Base-by-base conservation (phyloP, 2,888 invertebrate genomes). In the Epinotia brunnichana region DNA sequence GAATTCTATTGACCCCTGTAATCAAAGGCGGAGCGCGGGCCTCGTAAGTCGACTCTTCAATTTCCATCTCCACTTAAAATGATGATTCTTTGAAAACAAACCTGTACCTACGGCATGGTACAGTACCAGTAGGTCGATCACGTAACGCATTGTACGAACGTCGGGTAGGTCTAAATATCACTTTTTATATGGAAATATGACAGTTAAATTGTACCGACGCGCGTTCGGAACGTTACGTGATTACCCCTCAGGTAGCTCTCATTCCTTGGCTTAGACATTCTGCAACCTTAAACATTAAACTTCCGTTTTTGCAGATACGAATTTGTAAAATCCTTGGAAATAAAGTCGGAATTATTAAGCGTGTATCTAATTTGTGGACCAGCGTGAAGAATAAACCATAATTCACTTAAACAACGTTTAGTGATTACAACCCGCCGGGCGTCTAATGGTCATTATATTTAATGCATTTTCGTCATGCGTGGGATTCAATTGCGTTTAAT, bases 391-490 rank as follows among this genome's bases (percentile, higher is more conserved):
- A 69, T 29, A 48, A 57, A 51, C 19, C 29, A 51, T 60, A 70
- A 63, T 59, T 64, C 62, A 63, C 56, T 41, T 24, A 44, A 44
- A 41, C 39, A 24, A 29, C 13, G 17, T 48, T 64, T 61, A 59
- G 39, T 59, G 39, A 39, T 51, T 41, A 35, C 19, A 24, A n/a
- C n/a, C n/a, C n/a, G n/a, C n/a, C n/a, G n/a, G 1, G 13, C 51
- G 51, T 63, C 56, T 2, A 3, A 4, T 29, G 17, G 19, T 4
- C 24, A 48, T 60, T 59, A 59, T 10, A 17, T 64, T 24, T 62
- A 69, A 62, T 44, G 62, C 44, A 44, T n/a, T 70, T 70, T 70
- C 41, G 41, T 54, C 53, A 21, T 62, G 61, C 61, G 56, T 72
- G 48, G 56, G 72, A 61, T 67, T 54, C 48, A 51, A 19, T 68